phyloP scores from a whole-genome alignment of 2,888 invertebrate species.

The Cheiracanthium punctorium region DNA sequence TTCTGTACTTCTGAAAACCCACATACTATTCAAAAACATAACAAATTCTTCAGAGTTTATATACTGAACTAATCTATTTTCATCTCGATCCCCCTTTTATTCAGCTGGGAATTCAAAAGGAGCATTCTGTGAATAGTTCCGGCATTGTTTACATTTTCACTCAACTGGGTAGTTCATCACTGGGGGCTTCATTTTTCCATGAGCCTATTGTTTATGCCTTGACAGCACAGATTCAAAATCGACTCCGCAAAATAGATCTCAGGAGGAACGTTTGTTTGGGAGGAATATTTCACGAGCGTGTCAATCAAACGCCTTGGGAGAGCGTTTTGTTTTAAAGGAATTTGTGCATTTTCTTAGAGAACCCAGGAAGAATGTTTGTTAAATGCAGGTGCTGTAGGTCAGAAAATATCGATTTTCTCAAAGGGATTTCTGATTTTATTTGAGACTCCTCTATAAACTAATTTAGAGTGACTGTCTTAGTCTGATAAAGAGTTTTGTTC shows the following conservation, averaged over 20 bases:
- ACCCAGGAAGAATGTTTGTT: no score
- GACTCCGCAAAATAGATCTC: constrained; percentile 1
- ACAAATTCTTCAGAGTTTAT: neutral
- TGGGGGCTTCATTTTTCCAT: neutral
- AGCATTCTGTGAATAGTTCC: neutral
- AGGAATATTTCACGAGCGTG: neutral
- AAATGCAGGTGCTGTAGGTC: no score
- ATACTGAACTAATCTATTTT: neutral
- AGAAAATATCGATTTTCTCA: no score
- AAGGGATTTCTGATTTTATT: no score
- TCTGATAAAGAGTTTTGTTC: no score
- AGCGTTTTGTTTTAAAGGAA: neutral
- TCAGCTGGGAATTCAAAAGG: neutral
- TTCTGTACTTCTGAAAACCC: no score
- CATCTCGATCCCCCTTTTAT: neutral
- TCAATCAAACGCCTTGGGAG: neutral
- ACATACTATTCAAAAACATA: no score
- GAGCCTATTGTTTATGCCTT: neutral
- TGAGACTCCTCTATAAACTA: no score
- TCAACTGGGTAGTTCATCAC: neutral
- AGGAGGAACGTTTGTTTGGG: neutral
- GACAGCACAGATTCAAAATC: constrained; percentile 1
- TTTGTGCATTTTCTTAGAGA: neutral
- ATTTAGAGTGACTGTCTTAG: no score
- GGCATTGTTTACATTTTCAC: constrained; percentile 14